Conservation (phyloP, 1,140 invertebrate genomes). For the Drosophila insularis region DNA sequence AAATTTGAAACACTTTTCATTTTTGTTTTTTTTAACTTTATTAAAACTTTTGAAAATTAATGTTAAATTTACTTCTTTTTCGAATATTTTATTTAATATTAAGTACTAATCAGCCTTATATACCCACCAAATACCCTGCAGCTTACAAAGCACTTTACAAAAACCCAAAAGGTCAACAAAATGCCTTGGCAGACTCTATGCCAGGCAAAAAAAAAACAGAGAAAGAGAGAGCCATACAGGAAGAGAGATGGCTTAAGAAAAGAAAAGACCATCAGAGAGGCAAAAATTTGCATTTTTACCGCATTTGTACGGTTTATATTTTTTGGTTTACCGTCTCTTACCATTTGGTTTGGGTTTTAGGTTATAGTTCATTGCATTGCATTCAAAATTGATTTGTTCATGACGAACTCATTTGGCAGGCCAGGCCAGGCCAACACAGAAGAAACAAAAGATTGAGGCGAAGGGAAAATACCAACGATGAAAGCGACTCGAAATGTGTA, state of each 20-base stretch:
- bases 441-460: conserved; percentile 16
- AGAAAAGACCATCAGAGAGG: conserved; percentile 45
- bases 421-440: conserved; percentile 6
- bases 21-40: too few species aligned
- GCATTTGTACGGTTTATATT: conserved; percentile 67
- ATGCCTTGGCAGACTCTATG: background rate
- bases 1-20: too few species aligned
- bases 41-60: too few species aligned
- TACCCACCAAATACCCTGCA: background rate
- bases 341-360: conserved; percentile 8
- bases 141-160: background rate
- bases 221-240: background rate
- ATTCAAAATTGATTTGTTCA: conserved; percentile 77
- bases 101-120: background rate
- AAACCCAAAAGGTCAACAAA: background rate
- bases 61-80: too few species aligned
- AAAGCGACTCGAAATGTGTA: conserved; percentile 53
- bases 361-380: conserved; percentile 46
- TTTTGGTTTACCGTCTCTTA: conserved; percentile 10
- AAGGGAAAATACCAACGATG: conserved; percentile 59
- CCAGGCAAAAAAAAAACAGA: conserved; percentile 27
- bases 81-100: too few species aligned
- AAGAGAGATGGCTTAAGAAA: conserved; percentile 13
- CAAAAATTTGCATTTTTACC: conserved; percentile 73
- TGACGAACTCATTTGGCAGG: conserved; percentile 69